Base-by-base conservation (phyloP, 2,113 vertebrate species). In the Plecotus auritus region DNA sequence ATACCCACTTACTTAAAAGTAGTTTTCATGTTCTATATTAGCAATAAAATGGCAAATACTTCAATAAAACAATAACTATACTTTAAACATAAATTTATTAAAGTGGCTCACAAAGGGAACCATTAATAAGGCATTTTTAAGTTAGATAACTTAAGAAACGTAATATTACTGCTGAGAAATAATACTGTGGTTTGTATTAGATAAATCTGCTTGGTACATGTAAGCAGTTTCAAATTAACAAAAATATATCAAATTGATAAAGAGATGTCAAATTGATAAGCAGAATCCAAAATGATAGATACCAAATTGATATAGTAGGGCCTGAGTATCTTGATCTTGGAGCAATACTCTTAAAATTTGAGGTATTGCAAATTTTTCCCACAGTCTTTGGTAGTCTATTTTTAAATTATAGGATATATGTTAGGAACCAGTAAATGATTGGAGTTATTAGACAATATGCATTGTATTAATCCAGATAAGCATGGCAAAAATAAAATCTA, bases 11-110 rank as follows among this genome's bases (percentile, higher is more conserved):
- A 96, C 13, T 86, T 64, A 73, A 59, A 88, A 45, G 8, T 72
- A 37, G 82, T 95, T 91, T 93, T 83, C 84, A 70, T 84, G 78
- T 92, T 96, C 95, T 67, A 73, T 93, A 97, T 94, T 82, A 96
- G 91, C 59, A 96, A 83, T 40, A 95, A 90, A 97, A 95, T 47
- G 40, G 28, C 11, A 95, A 90, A 90, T 74, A 86, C 94, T 30
- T 66, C 73, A 96, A 90, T 11, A 80, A 83, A 93, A 66, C 80
- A 80, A 85, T 80, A n/a, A 93, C 88, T 4, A 59, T 67, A 91
- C 18, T 82, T 88, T 90, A 96, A 54, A n/a, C 4, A 64, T 40
- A 97, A 0, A 5, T 91, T 35, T 2, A 70, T 94, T 91, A 91
- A 26, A 59, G 56, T 59, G 56, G 81, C 94, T 90, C 76, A 95